These are phyloP conservation scores for Autographa pulchrina DNA, from an alignment of 2,888 invertebrate genomes.

Conservation along the genomic window DNA sequence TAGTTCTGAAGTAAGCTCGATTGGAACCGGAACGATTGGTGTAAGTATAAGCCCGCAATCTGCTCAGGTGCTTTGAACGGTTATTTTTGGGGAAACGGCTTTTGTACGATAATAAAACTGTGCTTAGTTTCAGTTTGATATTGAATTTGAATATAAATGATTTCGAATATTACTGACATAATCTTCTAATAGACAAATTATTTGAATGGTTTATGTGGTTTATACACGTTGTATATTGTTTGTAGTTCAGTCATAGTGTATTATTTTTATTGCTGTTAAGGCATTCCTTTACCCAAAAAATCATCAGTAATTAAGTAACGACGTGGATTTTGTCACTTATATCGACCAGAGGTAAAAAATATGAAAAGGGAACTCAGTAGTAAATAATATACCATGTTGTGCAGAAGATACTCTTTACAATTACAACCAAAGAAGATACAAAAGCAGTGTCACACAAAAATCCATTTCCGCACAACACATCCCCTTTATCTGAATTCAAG, in stretches of 20 bases:
- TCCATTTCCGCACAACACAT: slow-evolving; percentile 63
- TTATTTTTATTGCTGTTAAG: too few species aligned
- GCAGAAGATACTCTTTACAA: neutral
- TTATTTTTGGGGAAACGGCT: slow-evolving; percentile 70
- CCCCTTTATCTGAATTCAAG: slow-evolving; percentile 81
- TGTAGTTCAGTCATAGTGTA: too few species aligned
- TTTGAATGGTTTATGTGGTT: neutral
- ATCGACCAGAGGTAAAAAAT: too few species aligned
- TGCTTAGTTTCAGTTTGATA: slow-evolving; percentile 31
- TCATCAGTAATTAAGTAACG: too few species aligned
- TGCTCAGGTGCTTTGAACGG: slow-evolving; percentile 81
- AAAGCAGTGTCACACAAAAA: slow-evolving; percentile 16
- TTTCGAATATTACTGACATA: neutral
- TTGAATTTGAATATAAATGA: slow-evolving; percentile 11
- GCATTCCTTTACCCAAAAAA: too few species aligned
- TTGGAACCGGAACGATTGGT: slow-evolving; percentile 74
- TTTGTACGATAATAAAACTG: slow-evolving; percentile 58
- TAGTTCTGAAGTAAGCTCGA: slow-evolving; percentile 58
- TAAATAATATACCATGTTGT: too few species aligned
- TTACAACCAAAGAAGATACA: neutral
- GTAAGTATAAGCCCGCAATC: slow-evolving; percentile 83
- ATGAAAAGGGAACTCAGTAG: too few species aligned
- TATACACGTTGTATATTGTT: too few species aligned
- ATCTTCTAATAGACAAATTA: neutral
- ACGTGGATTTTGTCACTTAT: too few species aligned